Base-by-base conservation (phyloP, 2,113 vertebrate genomes). In the Heterotilapia buettikoferi region DNA sequence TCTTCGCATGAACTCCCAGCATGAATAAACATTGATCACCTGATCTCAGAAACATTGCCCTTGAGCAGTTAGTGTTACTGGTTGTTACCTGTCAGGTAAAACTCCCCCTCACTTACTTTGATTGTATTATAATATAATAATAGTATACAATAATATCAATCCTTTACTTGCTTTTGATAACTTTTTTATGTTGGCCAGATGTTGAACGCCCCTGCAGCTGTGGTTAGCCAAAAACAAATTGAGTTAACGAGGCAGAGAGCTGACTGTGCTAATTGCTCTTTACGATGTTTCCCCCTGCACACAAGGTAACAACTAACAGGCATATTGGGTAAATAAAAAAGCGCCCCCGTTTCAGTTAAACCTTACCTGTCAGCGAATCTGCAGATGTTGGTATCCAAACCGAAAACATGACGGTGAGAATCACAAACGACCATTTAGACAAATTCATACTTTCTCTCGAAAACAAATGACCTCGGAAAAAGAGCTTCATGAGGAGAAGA, bases 301-400 rank as follows among this genome's bases (percentile, higher is more conserved):
- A 18, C 21, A 53, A n/a, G 78, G 4, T 47, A 45, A 83, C 56
- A 81, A 85, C 82, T 71, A 68, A 29, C 21, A 66, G 6, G 12
- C n/a, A 53, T 38, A 11, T 6, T 29, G 71, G 57, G 19, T 13
- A 5, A 40, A 78, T 78, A 78, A 50, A 78, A 54, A 54, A 45
- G 8, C 2, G 24, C 56, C 8, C 8, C 14, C 36, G 50, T 14
- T 38, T 4, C 19, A 4, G 7, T 52, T 4, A 16, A 31, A 16
- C 2, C 89, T 92, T 94, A 96, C 96, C 96, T 94, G 94, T 91
- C 82, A 93, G 83, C 3, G 87, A 38, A 0, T 73, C 84, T 9
- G 91, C 91, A 13, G 11, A 19, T 1, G 12, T 88, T 1, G 87
- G 85, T 11, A 52, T 61, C 86, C 90, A 82, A 5, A 45, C 38